Evolutionary conservation across 2,113 vertebrate species (phyloP), one percentile per base, ranked within the genome.

Genomic region (Mastomys natalensis): DNA sequence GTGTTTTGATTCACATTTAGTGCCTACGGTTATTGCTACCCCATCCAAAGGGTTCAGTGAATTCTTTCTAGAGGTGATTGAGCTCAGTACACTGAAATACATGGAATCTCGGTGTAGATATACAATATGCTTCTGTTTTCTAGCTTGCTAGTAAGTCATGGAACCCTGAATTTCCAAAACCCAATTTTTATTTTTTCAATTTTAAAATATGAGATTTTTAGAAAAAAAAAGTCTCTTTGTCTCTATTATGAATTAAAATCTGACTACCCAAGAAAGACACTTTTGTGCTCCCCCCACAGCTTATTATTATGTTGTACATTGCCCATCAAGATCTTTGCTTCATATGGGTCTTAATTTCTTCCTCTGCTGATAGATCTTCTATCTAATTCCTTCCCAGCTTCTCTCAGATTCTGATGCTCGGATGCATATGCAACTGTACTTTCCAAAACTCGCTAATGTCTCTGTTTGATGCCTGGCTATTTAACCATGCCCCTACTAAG

Each of bases 171-270:
- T 94, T 51, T 55, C 34, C 55, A 85, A 82, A 60, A 78, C 26
- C 60, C 45, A 90, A 70, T 55, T 92, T 93, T 76, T 11, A 26
- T 68, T 55, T 92, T 95, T 95, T 74, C 3, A 78, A 86, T 95
- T 93, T n/a, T 55, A 72, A 21, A 94, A 58, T 91, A 73, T 55
- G 22, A 87, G 29, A 70, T 53, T 29, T 84, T 70, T 6, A 76
- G 66, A 29, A 77, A 70, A 73, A 7, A n/a, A 17, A 51, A 62
- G 22, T 8, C 55, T 91, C 29, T 66, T 90, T 37, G 70, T 31
- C 48, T 70, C 76, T 73, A 24, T 48, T 88, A 29, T 73, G 9
- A 64, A 84, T 70, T 94, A 58, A 22, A 72, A 66, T 40, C 51
- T 76, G 29, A 90, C 60, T 87, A 11, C 40, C 11, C 5, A 34